phyloP scores from a whole-genome alignment of 2,113 vertebrate genomes.

The Triplophysa tibetana region DNA sequence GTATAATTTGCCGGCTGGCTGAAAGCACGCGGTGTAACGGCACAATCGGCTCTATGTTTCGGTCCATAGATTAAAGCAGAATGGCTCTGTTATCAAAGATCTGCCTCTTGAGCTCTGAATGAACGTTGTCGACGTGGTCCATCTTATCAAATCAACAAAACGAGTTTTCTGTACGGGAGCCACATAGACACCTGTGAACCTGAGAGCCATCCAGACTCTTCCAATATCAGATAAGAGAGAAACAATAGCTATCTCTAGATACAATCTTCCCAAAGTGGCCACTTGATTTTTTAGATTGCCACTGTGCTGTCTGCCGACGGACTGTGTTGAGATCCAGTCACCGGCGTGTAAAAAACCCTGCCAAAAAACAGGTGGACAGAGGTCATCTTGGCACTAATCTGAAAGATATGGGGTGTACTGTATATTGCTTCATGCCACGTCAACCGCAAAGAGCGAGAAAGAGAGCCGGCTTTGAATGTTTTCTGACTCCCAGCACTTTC shows the following conservation, averaged over 20 bases:
- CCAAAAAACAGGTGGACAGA: not conserved
- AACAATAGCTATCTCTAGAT: constrained; percentile 35
- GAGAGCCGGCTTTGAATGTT: constrained; percentile 22
- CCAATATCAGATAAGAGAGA: constrained; percentile 39
- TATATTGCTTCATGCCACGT: constrained; percentile 16
- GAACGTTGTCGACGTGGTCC: not conserved
- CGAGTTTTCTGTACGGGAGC: constrained; percentile 25
- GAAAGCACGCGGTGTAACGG: too few species aligned
- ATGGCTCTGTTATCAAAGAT: not conserved
- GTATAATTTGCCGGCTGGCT: too few species aligned
- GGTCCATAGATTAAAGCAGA: not conserved
- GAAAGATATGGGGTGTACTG: constrained; percentile 1
- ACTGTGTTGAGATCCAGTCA: constrained; percentile 21
- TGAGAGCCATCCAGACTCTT: constrained; percentile 25
- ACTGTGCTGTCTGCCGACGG: constrained; percentile 11
- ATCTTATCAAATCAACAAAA: constrained; percentile 45
- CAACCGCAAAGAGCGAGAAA: constrained; percentile 20
- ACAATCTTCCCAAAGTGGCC: constrained; percentile 33
- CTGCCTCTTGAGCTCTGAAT: not conserved
- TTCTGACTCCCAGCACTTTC: constrained; percentile 31
- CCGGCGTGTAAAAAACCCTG: not conserved
- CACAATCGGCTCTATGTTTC: not conserved
- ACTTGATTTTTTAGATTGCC: constrained; percentile 38
- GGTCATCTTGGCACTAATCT: constrained; percentile 23
- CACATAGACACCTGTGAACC: constrained; percentile 18